Evolutionary conservation across 2,797 vertebrate genomes (phyloP).

Genomic region (Malurus leucopterus): DNA sequence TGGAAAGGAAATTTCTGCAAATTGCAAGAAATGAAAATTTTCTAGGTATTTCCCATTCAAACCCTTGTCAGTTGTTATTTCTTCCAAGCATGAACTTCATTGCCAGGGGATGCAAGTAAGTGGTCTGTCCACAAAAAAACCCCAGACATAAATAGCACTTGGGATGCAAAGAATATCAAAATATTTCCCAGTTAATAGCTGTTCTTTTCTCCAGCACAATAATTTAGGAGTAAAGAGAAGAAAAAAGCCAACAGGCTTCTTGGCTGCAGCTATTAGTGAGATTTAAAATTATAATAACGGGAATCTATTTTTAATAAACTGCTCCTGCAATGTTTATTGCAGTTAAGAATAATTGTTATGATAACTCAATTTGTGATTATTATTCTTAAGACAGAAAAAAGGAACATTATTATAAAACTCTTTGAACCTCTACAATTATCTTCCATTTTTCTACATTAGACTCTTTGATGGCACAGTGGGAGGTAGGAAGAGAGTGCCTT

Average conservation of each 20-base stretch:
- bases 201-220: not conserved
- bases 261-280: conserved; percentile 15
- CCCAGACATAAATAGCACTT: not conserved
- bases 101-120: not conserved
- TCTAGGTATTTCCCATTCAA: not conserved
- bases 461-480: not conserved
- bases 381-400: conserved; percentile 26
- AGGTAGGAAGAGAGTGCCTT: not conserved
- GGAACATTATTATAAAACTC: not conserved
- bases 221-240: not conserved
- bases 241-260: conserved; percentile 6
- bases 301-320: conserved; percentile 53
- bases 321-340: conserved; percentile 21
- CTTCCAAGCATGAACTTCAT: not conserved
- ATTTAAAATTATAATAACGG: conserved; percentile 43
- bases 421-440: not conserved
- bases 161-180: conserved; percentile 17
- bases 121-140: not conserved
- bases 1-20: not conserved
- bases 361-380: conserved; percentile 34
- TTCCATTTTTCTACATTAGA: not conserved
- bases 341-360: conserved; percentile 34
- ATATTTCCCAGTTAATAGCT: conserved; percentile 8
- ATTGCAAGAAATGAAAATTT: not conserved
- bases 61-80: not conserved